Base-by-base conservation (phyloP, 2,113 vertebrate species). In the Sceloporus tristichus region DNA sequence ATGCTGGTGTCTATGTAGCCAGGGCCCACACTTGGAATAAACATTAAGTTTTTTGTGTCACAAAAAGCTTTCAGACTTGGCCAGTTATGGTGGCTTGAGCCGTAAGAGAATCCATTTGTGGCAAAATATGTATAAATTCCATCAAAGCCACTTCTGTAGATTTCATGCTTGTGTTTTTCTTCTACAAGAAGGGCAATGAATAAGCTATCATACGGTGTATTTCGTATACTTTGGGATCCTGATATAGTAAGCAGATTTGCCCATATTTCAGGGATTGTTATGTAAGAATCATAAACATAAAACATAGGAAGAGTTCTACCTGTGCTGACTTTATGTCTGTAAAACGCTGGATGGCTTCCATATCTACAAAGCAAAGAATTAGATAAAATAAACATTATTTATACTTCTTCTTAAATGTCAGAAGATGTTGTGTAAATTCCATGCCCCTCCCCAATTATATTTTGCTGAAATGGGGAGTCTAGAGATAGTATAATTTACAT, bases 51-150 rank as follows among this genome's bases (percentile, higher is more conserved):
- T 95, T 98, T 98, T 14, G 97, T 96, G 25, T 98, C 98, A 84
- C 98, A 99, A 93, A 99, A 99, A 19, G 96, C 95, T 94, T 98
- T 98, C 81, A 99, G 91, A 54, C 96, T 95, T 56, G 95, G 97
- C 99, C 99, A 99, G 14, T 99, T 99, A 53, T 97, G 96, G 93
- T 99, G 98, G 8, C 98, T 98, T 85, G 99, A 99, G 71, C 99
- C 99, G 0, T 98, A 99, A 85, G 99, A 98, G 92, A 99, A 99
- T 34, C 99, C 98, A 90, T 99, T 99, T 78, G 98, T 99, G 14
- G 99, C 99, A 94, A 99, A 99, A 94, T 99, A 99, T 0, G 99
- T 99, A 92, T 99, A 99, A 93, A 99, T 82, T 59, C 99, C 99
- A 91, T 99, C 98, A 75, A 99, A 99, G 59, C 99, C 99, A 25